Conservation (phyloP, 2,797 vertebrate genomes). For the Argyrosomus regius region DNA sequence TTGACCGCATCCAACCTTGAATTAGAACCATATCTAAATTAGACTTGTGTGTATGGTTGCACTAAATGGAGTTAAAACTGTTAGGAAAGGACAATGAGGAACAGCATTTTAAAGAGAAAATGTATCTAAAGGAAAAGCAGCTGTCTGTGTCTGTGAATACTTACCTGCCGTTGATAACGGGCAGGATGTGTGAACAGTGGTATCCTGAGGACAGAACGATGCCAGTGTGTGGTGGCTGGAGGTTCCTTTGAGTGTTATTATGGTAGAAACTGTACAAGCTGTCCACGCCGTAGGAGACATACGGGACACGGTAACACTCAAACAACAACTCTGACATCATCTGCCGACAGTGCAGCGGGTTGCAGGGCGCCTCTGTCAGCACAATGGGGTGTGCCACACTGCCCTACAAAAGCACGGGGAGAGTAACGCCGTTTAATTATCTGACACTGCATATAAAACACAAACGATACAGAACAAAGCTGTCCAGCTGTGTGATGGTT, state of each 20-base stretch:
- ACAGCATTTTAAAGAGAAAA: not conserved
- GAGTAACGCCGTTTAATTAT: not conserved
- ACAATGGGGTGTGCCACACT: slow-evolving; percentile 94
- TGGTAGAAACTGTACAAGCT: slow-evolving; percentile 93
- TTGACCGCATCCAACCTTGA: slow-evolving; percentile 92
- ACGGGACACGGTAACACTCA: slow-evolving; percentile 93
- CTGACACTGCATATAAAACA: not conserved
- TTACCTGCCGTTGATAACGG: slow-evolving; percentile 94
- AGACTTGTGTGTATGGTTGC: no score
- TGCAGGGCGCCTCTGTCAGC: slow-evolving; percentile 94
- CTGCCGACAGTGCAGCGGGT: slow-evolving; percentile 94
- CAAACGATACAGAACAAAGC: not conserved
- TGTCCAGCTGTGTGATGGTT: no score
- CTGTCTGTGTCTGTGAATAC: slow-evolving; percentile 14
- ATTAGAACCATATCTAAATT: not conserved
- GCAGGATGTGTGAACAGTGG: slow-evolving; percentile 95
- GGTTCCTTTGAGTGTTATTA: slow-evolving; percentile 78
- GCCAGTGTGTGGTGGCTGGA: slow-evolving; percentile 82
- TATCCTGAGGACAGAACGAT: slow-evolving; percentile 94
- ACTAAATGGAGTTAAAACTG: not conserved
- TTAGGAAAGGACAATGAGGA: not conserved
- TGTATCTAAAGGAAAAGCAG: not conserved
- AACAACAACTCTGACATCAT: slow-evolving; percentile 98
- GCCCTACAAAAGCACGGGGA: slow-evolving; percentile 77
- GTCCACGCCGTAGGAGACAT: slow-evolving; percentile 94